phyloP scores from a whole-genome alignment of 1,140 invertebrate genomes.

The Kradibia gibbosae region DNA sequence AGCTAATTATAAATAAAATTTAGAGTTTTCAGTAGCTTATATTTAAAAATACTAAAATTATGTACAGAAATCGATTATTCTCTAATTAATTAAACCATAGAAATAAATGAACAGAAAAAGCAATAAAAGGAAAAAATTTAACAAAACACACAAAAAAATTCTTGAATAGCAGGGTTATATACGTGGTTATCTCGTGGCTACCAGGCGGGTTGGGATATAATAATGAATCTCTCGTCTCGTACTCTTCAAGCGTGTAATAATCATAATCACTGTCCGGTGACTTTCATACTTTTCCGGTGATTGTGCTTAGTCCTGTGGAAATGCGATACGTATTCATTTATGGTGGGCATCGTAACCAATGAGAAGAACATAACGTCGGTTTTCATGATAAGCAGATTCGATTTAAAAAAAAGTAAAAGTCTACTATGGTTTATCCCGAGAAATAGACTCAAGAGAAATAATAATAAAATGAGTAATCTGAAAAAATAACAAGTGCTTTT shows the following conservation, averaged over 20 bases:
- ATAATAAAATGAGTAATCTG: background rate
- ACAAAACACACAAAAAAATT: too few relatives aligned
- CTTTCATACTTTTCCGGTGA: background rate
- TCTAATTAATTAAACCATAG: too few relatives aligned
- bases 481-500: background rate
- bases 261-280: background rate
- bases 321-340: conserved; percentile 17
- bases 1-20: too few relatives aligned
- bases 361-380: background rate
- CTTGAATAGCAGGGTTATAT: background rate
- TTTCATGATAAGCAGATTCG: conserved; percentile 11
- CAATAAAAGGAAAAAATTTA: background rate
- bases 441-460: background rate
- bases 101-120: too few relatives aligned
- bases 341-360: background rate
- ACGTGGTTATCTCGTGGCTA: background rate
- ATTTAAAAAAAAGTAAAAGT: background rate
- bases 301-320: conserved; percentile 45
- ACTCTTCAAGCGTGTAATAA: conserved; percentile 18
- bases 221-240: background rate
- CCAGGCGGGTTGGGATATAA: background rate
- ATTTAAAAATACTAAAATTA: too few relatives aligned
- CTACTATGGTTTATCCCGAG: background rate
- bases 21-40: too few relatives aligned
- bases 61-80: too few relatives aligned